Conservation (phyloP, 2,113 vertebrate genomes). For the Pavo muticus region DNA sequence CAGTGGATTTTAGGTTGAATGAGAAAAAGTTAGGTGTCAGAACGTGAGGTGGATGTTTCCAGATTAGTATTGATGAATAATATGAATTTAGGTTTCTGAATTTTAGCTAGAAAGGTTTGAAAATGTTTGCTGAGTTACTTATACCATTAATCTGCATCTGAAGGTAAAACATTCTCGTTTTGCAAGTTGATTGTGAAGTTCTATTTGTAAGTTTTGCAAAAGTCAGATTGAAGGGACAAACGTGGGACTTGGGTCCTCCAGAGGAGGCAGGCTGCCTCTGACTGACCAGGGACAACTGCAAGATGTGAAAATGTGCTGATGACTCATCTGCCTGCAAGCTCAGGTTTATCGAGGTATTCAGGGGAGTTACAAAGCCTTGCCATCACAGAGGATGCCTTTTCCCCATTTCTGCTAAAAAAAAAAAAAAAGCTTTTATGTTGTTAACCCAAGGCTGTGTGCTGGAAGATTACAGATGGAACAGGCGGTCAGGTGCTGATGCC, state of each 20-base stretch:
- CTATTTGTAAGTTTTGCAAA: neutral
- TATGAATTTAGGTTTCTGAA: no score
- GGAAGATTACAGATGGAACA: neutral
- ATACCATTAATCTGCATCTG: neutral
- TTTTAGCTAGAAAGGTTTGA: neutral
- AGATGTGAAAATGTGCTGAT: neutral
- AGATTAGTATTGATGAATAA: rapidly evolving
- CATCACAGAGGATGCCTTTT: neutral
- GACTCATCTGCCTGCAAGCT: neutral
- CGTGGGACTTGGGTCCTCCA: rapidly evolving
- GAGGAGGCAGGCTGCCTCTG: neutral
- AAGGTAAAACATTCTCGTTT: neutral
- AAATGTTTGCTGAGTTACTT: neutral
- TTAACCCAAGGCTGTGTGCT: neutral
- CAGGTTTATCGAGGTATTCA: neutral
- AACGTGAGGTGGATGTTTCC: neutral
- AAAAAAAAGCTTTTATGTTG: neutral
- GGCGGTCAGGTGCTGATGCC: neutral
- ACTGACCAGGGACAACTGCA: neutral
- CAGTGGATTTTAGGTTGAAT: neutral
- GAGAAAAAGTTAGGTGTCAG: neutral
- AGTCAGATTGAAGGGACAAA: neutral
- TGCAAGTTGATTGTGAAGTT: neutral
- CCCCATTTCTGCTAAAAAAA: neutral
- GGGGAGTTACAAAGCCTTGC: neutral